phyloP scores from a whole-genome alignment of 2,888 invertebrate species.

The Oscheius sp. region DNA sequence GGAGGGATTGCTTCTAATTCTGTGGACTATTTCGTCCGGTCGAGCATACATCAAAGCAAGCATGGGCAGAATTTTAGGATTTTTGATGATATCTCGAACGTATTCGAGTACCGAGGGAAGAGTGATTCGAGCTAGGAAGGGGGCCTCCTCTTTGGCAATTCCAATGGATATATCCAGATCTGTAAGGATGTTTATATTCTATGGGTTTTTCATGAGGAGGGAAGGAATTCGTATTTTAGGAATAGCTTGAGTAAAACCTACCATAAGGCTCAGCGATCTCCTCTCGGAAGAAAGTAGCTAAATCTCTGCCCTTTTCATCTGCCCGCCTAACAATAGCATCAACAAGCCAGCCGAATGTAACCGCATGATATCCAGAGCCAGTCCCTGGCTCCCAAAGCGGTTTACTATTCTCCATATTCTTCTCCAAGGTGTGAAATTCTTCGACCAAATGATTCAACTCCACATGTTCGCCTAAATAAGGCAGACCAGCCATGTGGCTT shows the following conservation, averaged over 20 bases:
- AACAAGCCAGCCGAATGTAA: slow-evolving; percentile 70
- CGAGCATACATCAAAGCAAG: slow-evolving; percentile 38
- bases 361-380: slow-evolving; percentile 70
- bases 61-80: slow-evolving; percentile 24
- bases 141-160: slow-evolving; percentile 34
- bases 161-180: slow-evolving; percentile 61
- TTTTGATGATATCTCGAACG: slow-evolving; percentile 48
- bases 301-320: slow-evolving; percentile 52
- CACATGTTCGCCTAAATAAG: neutral
- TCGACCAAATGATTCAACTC: slow-evolving; percentile 8
- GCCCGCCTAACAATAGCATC: slow-evolving; percentile 52
- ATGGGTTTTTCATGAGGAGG: neutral
- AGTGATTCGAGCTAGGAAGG: slow-evolving; percentile 48
- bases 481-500: slow-evolving; percentile 68
- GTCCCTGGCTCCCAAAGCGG: slow-evolving; percentile 69
- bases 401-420: slow-evolving; percentile 50
- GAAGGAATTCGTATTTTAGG: neutral
- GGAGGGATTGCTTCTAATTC: slow-evolving; percentile 51
- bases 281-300: slow-evolving; percentile 66
- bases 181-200: slow-evolving; percentile 20
- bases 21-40: slow-evolving; percentile 48
- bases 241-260: no score
- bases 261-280: slow-evolving; percentile 59
- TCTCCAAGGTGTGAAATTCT: neutral
- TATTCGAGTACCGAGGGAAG: slow-evolving; percentile 54